phyloP scores from a whole-genome alignment of 1,140 invertebrate species.

The Hycleus cichorii region DNA sequence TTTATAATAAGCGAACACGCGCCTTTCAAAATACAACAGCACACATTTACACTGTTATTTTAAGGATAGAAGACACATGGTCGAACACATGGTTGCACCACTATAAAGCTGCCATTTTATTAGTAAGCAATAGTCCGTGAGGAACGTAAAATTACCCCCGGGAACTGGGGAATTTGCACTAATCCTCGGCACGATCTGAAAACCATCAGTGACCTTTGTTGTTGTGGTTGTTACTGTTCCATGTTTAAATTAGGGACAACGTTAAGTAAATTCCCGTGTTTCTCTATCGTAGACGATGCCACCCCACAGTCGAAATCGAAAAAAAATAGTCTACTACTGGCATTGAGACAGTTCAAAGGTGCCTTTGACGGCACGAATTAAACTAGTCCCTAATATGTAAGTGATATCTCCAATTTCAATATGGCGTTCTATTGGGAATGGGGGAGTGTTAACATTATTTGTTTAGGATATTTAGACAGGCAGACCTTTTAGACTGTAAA shows the following conservation, averaged over 20 bases:
- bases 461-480: conserved; percentile 24
- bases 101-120: conserved; percentile 15
- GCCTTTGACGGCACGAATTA: conserved; percentile 15
- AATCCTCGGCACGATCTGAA: conserved; percentile 7
- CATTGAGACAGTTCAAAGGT: neutral
- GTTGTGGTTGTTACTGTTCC: conserved; percentile 8
- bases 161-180: conserved; percentile 15
- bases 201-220: conserved; percentile 16
- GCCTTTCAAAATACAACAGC: conserved; percentile 10
- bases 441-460: conserved; percentile 25
- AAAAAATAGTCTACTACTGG: too few relatives aligned
- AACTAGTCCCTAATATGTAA: conserved; percentile 21
- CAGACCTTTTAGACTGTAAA: conserved; percentile 25
- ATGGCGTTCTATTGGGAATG: conserved; percentile 14
- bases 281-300: too few relatives aligned
- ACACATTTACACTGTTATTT: conserved; percentile 20
- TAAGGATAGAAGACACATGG: conserved; percentile 10
- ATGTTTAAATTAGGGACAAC: neutral
- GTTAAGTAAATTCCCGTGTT: conserved; percentile 11
- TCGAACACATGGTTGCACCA: conserved; percentile 13
- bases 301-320: too few relatives aligned
- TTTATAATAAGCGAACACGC: conserved; percentile 16
- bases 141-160: conserved; percentile 12
- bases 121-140: conserved; percentile 16
- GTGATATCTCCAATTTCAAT: conserved; percentile 23